Evolutionary conservation across 2,797 vertebrate genomes (phyloP).

Genomic region (Eulemur albifrons): DNA sequence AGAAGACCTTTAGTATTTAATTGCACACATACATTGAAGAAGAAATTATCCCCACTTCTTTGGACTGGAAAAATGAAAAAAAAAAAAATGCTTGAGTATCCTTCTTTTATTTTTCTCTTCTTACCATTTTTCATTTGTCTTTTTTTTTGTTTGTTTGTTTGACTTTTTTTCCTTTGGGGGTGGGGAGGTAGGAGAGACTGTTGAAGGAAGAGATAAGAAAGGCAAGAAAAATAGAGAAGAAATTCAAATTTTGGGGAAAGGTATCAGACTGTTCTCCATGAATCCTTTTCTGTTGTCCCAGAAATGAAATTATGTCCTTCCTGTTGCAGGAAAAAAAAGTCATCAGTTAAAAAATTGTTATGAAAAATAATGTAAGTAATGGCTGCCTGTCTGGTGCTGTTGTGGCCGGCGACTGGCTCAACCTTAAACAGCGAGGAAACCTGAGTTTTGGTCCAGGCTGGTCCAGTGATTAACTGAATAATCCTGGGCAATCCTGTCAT

Average conservation of each 20-base stretch:
- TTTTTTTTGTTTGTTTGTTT: neutral
- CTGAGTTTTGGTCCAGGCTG: neutral
- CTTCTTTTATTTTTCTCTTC: neutral
- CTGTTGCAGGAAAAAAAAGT: neutral
- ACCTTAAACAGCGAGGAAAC: neutral
- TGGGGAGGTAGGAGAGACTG: neutral
- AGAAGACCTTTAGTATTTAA: neutral
- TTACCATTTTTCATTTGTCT: neutral
- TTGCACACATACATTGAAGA: neutral
- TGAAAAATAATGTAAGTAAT: neutral
- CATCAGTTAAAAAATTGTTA: neutral
- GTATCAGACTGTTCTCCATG: neutral
- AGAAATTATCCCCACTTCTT: neutral
- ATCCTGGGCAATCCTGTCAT: neutral
- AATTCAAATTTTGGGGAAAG: neutral
- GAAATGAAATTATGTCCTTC: neutral
- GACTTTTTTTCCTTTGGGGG: neutral
- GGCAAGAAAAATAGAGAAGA: neutral
- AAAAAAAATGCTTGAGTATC: neutral
- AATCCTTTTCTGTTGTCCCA: neutral
- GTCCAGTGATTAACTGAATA: neutral
- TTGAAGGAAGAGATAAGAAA: neutral
- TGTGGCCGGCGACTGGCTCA: rapidly evolving
- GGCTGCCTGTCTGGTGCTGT: neutral
- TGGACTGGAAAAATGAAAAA: neutral